Percentiles rank a stretch among this genome's conserved stretches.
Conservation (phyloP, 2,113 vertebrate species). For the Pao palembangensis region DNA sequence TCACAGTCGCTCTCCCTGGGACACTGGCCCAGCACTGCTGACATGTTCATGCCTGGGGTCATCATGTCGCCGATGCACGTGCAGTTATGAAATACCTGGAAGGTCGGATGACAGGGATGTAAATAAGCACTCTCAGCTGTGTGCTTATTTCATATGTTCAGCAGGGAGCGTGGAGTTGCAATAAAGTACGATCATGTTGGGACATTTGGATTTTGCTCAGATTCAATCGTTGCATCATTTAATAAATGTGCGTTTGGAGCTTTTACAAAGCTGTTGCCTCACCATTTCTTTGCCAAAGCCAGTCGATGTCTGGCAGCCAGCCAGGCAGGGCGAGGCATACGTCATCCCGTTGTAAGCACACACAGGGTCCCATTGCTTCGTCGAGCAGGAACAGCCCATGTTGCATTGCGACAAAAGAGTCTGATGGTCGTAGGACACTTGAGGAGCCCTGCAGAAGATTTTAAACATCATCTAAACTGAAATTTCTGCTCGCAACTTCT, state of each 20-base stretch:
- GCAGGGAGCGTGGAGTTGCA: not conserved
- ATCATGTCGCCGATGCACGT: conserved; percentile 70
- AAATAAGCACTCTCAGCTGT: not conserved
- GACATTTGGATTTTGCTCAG: too few relatives aligned
- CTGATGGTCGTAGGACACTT: conserved; percentile 64
- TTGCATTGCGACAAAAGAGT: conserved; percentile 86
- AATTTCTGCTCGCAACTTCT: too few relatives aligned
- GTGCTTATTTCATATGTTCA: not conserved
- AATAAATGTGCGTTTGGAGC: too few relatives aligned
- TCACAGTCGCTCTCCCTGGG: conserved; percentile 72
- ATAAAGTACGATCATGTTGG: too few relatives aligned
- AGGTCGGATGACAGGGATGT: not conserved
- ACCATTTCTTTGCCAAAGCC: conserved; percentile 79
- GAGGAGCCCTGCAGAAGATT: conserved; percentile 61
- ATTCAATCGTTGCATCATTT: too few relatives aligned
- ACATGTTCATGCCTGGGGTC: conserved; percentile 65
- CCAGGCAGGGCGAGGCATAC: conserved; percentile 87
- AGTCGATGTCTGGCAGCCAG: conserved; percentile 81
- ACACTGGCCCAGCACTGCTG: conserved; percentile 82
- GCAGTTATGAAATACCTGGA: conserved; percentile 87
- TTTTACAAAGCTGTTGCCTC: conserved; percentile 35
- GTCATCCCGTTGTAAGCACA: conserved; percentile 89
- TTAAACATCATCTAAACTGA: not conserved
- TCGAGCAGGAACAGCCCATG: conserved; percentile 80
- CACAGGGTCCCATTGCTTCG: conserved; percentile 89